Evolutionary conservation across 2,888 invertebrate species (phyloP), one percentile per base, ranked within the genome.

Genomic region (Tachina lurida): DNA sequence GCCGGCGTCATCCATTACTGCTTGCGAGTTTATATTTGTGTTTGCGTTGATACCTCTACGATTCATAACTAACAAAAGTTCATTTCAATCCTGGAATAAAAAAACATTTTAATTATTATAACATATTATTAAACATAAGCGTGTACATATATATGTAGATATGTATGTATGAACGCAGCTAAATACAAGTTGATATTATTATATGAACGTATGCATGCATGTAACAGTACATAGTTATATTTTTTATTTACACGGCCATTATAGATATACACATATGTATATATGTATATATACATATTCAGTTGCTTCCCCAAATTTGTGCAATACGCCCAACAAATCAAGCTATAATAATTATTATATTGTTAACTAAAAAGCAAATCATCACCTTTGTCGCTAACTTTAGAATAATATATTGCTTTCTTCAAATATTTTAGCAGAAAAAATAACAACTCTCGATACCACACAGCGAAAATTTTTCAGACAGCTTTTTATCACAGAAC

Each of bases 1-100:
- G 93, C 95, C 95, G 91, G 95, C 95, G 94, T 96, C 96, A 94
- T 96, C 96, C 95, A 96, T 95, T 93, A 95, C 95, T 94, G 95
- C 94, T 93, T 95, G 94, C 93, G 95, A 94, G 93, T 94, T 94
- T 93, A 94, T 94, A 93, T 94, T 94, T 91, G 94, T 94, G 91
- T 92, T 92, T 84, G 92, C 88, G 89, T 91, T 92, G 81, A 92
- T 91, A 88, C 92, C 96, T 93, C 96, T 96, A 94, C 97, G 95
- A 95, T 96, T 96, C 95, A 96, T 96, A 95, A 96, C 97, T 96
- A 90, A 87, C 89, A 89, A 89, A 85, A 87, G 88, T 88, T 84
- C 83, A 84, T 89, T 84, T 87, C 87, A 79, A 63, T 83, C 79
- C 86, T 86, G 58, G 12, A 86, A 74, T 4, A 67, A 63, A 10